Conservation (phyloP, 2,888 invertebrate species). For the Drosophila anceps region DNA sequence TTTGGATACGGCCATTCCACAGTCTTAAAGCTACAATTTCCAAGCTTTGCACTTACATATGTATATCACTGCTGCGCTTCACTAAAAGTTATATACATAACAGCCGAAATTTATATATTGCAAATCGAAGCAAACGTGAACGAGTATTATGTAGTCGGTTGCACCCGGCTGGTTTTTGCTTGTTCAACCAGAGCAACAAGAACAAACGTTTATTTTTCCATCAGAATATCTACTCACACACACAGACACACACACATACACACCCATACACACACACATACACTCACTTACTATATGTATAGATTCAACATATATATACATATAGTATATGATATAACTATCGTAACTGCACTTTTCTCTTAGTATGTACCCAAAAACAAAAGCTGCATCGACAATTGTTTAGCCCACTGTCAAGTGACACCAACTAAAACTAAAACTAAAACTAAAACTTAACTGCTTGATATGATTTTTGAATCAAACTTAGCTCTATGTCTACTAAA, state of each 20-base stretch:
- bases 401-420: constrained; percentile 62
- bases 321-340: constrained; percentile 26
- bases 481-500: constrained; percentile 73
- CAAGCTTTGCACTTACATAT: background rate
- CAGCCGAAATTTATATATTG: background rate
- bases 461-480: constrained; percentile 65
- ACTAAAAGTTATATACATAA: background rate
- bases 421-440: constrained; percentile 34
- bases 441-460: constrained; percentile 62
- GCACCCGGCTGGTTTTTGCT: constrained; percentile 1
- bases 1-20: background rate
- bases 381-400: constrained; percentile 68
- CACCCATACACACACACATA: constrained; percentile 18
- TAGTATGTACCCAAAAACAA: constrained; percentile 67
- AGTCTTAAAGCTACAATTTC: background rate
- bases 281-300: constrained; percentile 20
- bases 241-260: constrained; percentile 11
- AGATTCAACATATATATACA: constrained; percentile 28
- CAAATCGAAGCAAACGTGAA: background rate
- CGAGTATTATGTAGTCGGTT: background rate
- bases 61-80: background rate
- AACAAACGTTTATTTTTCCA: constrained; percentile 1
- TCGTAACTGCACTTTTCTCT: constrained; percentile 77
- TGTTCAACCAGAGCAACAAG: constrained; percentile 25
- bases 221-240: constrained; percentile 11